Evolutionary conservation across 2,888 invertebrate species (phyloP), one percentile per base, ranked within the genome.

Genomic region (Metacarcinus magister): DNA sequence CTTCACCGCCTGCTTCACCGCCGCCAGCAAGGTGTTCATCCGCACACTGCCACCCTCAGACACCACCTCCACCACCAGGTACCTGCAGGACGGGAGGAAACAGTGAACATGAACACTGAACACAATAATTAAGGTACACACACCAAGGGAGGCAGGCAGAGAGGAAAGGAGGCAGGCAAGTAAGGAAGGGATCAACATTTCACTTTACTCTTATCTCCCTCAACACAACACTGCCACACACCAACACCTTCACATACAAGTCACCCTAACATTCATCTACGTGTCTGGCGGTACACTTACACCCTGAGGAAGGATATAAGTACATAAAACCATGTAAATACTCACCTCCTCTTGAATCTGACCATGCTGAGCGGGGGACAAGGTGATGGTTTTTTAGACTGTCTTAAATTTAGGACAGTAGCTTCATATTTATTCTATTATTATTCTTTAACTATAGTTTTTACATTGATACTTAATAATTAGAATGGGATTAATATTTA

Each of bases 11-110:
- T 43, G 28, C 23, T 92, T 32, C 54, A 96, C 39, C 32, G 94
- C 82, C 28, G 39, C 32, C 32, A 94, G 39, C 23, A 95, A 91
- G 39, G 28, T 67, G 19, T 23, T 46, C 48, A 91, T 39, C 23
- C 39, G 19, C 19, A 94, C 39, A 19, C 19, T 4, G 10, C 19
- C 23, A 0, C 28, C 7, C 82, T 75, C 75, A 23, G 92, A 43
- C 46, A 82, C 93, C 48, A 95, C 94, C 67, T 95, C 95, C 46
- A 95, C 94, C 46, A 95, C 93, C 48, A 94, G 46, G 43, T 95
- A 95, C 48, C 95, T 95, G 44, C 32, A 87, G n/a, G 48, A 48
- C 10, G 48, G 48, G 48, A 48, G 48, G 48, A 13, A 48, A 0
- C 39, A 39, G 0, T 39, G 0, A 39, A 39, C 39, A 39, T 39